Base-by-base conservation (phyloP, 2,888 invertebrate genomes). In the Acleris literana region DNA sequence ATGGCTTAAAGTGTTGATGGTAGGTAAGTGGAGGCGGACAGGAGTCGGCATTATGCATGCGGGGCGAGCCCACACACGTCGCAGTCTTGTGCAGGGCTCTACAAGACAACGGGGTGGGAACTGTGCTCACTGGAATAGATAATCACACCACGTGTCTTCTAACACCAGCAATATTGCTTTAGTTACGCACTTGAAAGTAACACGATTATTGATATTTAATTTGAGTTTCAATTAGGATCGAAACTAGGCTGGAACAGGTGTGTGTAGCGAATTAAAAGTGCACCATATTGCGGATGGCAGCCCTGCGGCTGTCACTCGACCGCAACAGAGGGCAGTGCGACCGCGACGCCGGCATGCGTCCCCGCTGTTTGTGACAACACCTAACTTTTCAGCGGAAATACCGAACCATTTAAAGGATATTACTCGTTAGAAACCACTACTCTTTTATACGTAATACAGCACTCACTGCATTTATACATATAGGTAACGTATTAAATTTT, bases 321-420 rank as follows among this genome's bases (percentile, higher is more conserved):
- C 84, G 76, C 85, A 83, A 81, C 83, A 83, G 73, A 73, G 76
- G 71, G 74, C 74, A 79, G 73, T 71, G 70, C 71, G 75, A 75
- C 60, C 49, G 73, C 71, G 74, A 76, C 49, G 73, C 71, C 74
- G 70, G 56, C 48, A 49, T 1, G 33, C 64, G 22, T 6, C 13
- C 68, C 72, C 80, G 82, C 77, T 83, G 83, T 78, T 75, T 71
- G 69, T 71, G 76, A 76, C 79, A 75, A 65, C 65, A 65, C 60
- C 60, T 52, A 29, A 22, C 58, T 60, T 64, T 60, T 60, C 60
- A 52, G 17, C 17, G 46, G n/a, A n/a, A n/a, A 17, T 46, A 46
- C 6, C 46, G 20, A n/a, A 56, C 7, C 20, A 22, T 44, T 52
- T 46, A 16, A 46, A 46, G 17, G n/a, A 2, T 39, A 11, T 33